Percentiles rank a stretch among this genome's conserved stretches.
Evolutionary conservation across 2,888 invertebrate genomes (phyloP).

Genomic region (Cryptophagus acutangulus): DNA sequence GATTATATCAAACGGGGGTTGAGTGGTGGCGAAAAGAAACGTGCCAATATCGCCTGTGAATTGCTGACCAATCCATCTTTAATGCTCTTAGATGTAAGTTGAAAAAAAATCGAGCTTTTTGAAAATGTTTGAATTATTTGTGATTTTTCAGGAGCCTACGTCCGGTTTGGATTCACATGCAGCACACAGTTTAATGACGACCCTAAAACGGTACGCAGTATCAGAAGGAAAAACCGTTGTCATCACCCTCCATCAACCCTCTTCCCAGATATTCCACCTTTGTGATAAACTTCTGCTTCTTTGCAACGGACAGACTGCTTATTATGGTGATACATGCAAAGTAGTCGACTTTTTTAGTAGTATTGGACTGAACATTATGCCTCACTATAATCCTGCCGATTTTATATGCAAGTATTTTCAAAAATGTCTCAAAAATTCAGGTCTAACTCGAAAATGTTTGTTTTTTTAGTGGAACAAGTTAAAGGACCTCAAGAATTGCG

Average conservation of each 20-base stretch:
- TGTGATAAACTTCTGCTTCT: slow-evolving; percentile 70
- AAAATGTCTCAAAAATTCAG: too few relatives aligned
- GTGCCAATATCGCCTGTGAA: slow-evolving; percentile 79
- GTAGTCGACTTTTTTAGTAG: slow-evolving; percentile 68
- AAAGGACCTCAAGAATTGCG: slow-evolving; percentile 64
- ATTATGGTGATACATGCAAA: slow-evolving; percentile 67
- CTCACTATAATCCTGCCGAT: slow-evolving; percentile 81
- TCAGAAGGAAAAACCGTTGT: slow-evolving; percentile 74
- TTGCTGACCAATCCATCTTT: slow-evolving; percentile 73
- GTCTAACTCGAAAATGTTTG: too few relatives aligned
- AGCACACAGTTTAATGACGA: slow-evolving; percentile 67
- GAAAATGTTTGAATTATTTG: slow-evolving; percentile 8
- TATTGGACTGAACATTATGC: slow-evolving; percentile 66
- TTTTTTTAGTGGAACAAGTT: slow-evolving; percentile 65
- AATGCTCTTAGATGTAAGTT: slow-evolving; percentile 72
- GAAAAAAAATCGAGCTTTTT: not conserved
- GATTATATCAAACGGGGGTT: slow-evolving; percentile 70
- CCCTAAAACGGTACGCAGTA: slow-evolving; percentile 67
- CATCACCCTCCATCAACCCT: slow-evolving; percentile 77
- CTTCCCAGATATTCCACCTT: slow-evolving; percentile 78
- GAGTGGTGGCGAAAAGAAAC: slow-evolving; percentile 78
- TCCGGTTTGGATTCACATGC: slow-evolving; percentile 78
- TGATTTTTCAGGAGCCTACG: slow-evolving; percentile 65
- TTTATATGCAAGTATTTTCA: slow-evolving; percentile 71
- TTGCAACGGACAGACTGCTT: slow-evolving; percentile 69